These are phyloP conservation scores for Myioborus miniatus DNA, from an alignment of 2,797 vertebrate genomes.

Conservation along the genomic window DNA sequence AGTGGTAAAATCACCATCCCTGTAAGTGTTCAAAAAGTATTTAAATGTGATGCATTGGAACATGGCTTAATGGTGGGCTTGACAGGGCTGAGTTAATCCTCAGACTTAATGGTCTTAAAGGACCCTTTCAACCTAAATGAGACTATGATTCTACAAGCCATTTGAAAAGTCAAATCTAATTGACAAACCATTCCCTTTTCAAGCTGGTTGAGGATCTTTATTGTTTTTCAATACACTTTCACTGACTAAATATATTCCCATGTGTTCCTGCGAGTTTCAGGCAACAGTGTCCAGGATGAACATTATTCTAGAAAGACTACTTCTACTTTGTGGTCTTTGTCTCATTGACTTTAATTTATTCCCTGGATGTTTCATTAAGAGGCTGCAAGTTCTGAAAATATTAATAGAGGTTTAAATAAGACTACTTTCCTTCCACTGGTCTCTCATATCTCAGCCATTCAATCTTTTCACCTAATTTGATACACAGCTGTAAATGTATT, in stretches of 20 bases:
- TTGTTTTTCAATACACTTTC: not conserved
- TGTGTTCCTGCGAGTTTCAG: not conserved
- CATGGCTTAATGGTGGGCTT: not conserved
- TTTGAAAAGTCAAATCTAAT: not conserved
- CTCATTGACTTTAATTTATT: constrained; percentile 43
- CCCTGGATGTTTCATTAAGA: constrained; percentile 38
- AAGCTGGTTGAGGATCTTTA: not conserved
- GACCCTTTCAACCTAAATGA: not conserved
- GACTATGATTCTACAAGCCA: not conserved
- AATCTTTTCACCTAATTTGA: not conserved
- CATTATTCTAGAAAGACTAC: not conserved
- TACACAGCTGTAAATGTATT: not conserved
- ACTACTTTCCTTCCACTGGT: not conserved
- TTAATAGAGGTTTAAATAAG: constrained; percentile 17
- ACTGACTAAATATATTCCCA: not conserved
- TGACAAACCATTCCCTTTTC: not conserved
- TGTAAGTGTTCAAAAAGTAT: not conserved
- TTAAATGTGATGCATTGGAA: not conserved
- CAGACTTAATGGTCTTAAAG: not conserved
- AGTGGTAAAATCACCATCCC: not conserved
- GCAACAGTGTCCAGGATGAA: not conserved
- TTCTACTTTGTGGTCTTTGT: not conserved
- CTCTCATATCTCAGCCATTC: not conserved
- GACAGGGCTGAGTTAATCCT: not conserved
- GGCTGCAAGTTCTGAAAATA: not conserved